Conservation (phyloP, 2,113 vertebrate genomes). For the Leptobrachium ailaonicum region DNA sequence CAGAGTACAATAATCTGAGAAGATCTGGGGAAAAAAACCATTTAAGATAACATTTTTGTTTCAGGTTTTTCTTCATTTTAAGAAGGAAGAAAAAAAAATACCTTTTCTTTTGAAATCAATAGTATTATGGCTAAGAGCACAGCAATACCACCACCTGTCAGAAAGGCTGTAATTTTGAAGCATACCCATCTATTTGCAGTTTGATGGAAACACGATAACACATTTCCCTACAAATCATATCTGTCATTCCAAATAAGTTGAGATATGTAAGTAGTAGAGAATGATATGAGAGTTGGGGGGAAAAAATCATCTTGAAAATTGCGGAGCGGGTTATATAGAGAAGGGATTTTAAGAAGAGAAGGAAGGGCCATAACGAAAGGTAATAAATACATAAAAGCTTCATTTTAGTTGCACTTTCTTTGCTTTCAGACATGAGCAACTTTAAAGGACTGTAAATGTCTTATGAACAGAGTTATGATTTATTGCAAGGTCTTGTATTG, state of each 20-base stretch:
- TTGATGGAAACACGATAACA: slow-evolving; percentile 44
- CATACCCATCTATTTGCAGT: slow-evolving; percentile 37
- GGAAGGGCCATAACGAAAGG: background rate
- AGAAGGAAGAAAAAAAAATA: background rate
- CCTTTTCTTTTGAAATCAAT: slow-evolving; percentile 24
- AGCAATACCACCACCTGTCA: slow-evolving; percentile 30
- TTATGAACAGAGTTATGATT: background rate
- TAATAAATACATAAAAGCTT: slow-evolving; percentile 17
- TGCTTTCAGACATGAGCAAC: background rate
- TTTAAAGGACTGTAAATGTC: background rate
- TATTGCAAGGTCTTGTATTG: too few species aligned
- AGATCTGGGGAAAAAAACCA: background rate
- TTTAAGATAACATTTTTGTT: slow-evolving; percentile 13
- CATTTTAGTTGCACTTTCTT: background rate
- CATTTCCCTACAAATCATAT: slow-evolving; percentile 44
- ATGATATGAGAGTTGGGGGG: slow-evolving; percentile 7
- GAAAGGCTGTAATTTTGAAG: slow-evolving; percentile 38
- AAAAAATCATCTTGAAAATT: background rate
- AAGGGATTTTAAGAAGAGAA: background rate
- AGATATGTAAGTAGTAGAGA: slow-evolving; percentile 11
- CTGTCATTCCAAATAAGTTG: slow-evolving; percentile 35
- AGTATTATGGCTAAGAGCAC: slow-evolving; percentile 37
- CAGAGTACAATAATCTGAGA: background rate
- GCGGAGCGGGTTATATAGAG: slow-evolving; percentile 2
- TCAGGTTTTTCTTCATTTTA: background rate